Evolutionary conservation across 2,797 vertebrate species (phyloP).

Genomic region (Hoplostethus mediterraneus): DNA sequence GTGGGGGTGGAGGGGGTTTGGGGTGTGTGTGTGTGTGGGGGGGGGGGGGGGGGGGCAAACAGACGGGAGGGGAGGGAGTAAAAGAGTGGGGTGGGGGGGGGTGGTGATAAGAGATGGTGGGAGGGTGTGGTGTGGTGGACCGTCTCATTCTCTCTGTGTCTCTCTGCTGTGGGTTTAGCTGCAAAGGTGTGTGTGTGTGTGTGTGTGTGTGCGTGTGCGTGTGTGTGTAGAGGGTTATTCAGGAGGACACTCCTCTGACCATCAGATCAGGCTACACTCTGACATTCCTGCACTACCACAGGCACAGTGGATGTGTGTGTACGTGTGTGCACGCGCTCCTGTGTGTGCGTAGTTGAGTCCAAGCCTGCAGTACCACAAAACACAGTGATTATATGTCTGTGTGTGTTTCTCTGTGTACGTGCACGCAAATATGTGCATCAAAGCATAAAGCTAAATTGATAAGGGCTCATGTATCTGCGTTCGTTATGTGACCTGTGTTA

Average conservation of each 20-base stretch:
- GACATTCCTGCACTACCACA: slow-evolving; percentile 77
- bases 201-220: slow-evolving; percentile 25
- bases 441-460: slow-evolving; percentile 60
- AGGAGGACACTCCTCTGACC: slow-evolving; percentile 78
- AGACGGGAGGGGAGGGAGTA: slow-evolving; percentile 49
- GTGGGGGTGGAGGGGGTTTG: slow-evolving; percentile 15
- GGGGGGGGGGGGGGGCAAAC: slow-evolving; percentile 4
- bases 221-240: slow-evolving; percentile 65
- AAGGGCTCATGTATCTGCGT: slow-evolving; percentile 53
- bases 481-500: slow-evolving; percentile 65
- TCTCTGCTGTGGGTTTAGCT: slow-evolving; percentile 64
- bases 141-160: slow-evolving; percentile 37
- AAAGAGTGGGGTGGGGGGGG: slow-evolving; percentile 43
- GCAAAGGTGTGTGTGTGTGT: slow-evolving; percentile 22
- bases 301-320: slow-evolving; percentile 49
- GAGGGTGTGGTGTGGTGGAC: slow-evolving; percentile 68
- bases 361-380: background rate
- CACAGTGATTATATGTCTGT: background rate
- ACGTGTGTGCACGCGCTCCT: background rate
- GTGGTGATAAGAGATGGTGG: slow-evolving; percentile 67
- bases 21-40: background rate
- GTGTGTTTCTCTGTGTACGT: slow-evolving; percentile 23
- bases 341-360: background rate
- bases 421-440: slow-evolving; percentile 40
- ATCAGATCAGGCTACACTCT: slow-evolving; percentile 80